Evolutionary conservation across 2,888 invertebrate genomes (phyloP), one percentile per base, ranked within the genome.

Genomic region (Fragum whitleyi): DNA sequence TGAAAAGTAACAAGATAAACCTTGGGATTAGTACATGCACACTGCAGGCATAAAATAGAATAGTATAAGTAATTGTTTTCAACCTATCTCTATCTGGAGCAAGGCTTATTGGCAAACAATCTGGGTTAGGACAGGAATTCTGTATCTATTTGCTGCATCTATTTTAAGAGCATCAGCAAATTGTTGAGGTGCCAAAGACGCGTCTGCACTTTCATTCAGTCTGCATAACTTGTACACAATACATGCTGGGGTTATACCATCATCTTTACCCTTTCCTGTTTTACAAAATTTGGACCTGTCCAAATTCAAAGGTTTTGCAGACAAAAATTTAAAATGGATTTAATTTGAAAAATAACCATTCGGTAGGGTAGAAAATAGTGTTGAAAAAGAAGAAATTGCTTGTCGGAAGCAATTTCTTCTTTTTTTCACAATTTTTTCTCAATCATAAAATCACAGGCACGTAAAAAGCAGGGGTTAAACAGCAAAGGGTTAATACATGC

Each of bases 81-180:
- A 36, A 9, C 32, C 3, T 36, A 9, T 36, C 32, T 47, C 14
- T 47, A 5, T 47, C 47, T 47, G 16, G n/a, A 47, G 16, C 23
- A 28, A 26, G 28, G 26, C 53, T 53, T 53, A 19, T 23, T 23
- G n/a, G 53, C 23, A 23, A 23, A n/a, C n/a, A 53, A 53, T 53
- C 21, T 21, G n/a, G 53, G 53, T 14, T n/a, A 47, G 47, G 47
- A 47, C 47, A 47, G 47, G 47, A 47, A 47, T 47, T 47, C 47
- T 47, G 47, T 47, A 47, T 47, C 47, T 47, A 47, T 47, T 47
- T 47, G 42, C 65, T 65, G 26, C 42, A 65, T 32, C 26, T 65
- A 65, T 65, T 65, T 65, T 65, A 61, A 36, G 39, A 21, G 23
- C 47, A 47, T 65, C 65, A 65, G 28, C 19, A 47, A 0, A 9